phyloP scores from a whole-genome alignment of 1,140 invertebrate genomes.

The Apis laboriosa region DNA sequence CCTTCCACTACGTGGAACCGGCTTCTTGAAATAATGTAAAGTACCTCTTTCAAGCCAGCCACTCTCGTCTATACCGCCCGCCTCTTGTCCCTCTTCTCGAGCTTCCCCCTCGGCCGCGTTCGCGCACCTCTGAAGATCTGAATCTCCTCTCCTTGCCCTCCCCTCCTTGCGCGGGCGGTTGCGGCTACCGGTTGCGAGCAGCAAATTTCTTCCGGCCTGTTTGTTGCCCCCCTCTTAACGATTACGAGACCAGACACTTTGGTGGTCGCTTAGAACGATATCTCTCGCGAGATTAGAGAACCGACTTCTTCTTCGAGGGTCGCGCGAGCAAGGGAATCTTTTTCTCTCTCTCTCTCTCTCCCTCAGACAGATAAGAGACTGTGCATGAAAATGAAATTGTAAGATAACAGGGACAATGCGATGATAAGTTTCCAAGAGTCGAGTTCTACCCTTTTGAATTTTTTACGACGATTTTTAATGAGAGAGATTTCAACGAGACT shows the following conservation, averaged over 20 bases:
- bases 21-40: slow-evolving; percentile 69
- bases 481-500: too few relatives aligned
- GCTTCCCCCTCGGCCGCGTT: slow-evolving; percentile 15
- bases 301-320: slow-evolving; percentile 18
- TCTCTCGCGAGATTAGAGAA: slow-evolving; percentile 47
- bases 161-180: not conserved
- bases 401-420: slow-evolving; percentile 5
- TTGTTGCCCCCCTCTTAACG: slow-evolving; percentile 51
- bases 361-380: slow-evolving; percentile 2
- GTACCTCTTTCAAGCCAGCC: slow-evolving; percentile 61
- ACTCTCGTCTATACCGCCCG: slow-evolving; percentile 37
- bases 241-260: slow-evolving; percentile 49
- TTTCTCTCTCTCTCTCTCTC: not conserved
- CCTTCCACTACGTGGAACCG: slow-evolving; percentile 26
- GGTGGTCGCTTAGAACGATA: slow-evolving; percentile 34
- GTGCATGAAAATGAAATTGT: slow-evolving; percentile 28
- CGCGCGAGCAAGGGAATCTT: not conserved
- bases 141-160: slow-evolving; percentile 46
- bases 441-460: not conserved
- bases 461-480: too few relatives aligned
- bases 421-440: slow-evolving; percentile 11
- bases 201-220: slow-evolving; percentile 54
- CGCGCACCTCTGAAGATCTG: slow-evolving; percentile 50
- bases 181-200: slow-evolving; percentile 23
- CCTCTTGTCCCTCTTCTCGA: slow-evolving; percentile 19